phyloP scores from a whole-genome alignment of 2,888 invertebrate species.

The Phaedon cochleariae region DNA sequence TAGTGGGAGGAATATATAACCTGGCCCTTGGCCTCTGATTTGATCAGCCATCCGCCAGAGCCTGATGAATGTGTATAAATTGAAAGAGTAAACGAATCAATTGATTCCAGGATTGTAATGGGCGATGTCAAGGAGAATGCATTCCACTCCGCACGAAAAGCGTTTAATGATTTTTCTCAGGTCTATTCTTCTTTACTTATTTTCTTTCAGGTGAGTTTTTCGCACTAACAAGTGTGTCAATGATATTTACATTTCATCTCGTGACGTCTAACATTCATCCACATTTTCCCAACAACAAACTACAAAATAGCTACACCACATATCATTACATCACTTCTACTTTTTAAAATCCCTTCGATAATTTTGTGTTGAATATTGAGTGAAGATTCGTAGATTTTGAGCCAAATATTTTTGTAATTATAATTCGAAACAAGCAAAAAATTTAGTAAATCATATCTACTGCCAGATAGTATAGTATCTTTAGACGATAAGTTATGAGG shows the following conservation, averaged over 20 bases:
- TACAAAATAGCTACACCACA: too few species aligned
- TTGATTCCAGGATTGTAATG: constrained; percentile 58
- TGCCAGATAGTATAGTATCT: too few species aligned
- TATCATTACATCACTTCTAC: too few species aligned
- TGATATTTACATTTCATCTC: constrained; percentile 4
- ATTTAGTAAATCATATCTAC: too few species aligned
- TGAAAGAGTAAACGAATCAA: constrained; percentile 23
- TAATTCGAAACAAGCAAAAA: too few species aligned
- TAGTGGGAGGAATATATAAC: neutral
- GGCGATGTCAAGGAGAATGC: constrained; percentile 68
- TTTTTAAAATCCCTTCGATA: too few species aligned
- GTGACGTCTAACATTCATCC: constrained; percentile 9
- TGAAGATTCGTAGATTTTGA: too few species aligned
- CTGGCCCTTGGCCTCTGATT: neutral
- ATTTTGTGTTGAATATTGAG: too few species aligned
- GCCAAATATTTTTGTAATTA: too few species aligned
- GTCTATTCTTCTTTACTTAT: constrained; percentile 41
- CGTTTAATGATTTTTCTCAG: constrained; percentile 60
- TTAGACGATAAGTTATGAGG: too few species aligned
- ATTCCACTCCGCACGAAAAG: constrained; percentile 69
- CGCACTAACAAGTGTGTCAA: constrained; percentile 14
- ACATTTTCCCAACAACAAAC: neutral
- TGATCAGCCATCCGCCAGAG: neutral
- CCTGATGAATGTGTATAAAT: constrained; percentile 9
- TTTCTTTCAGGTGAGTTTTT: constrained; percentile 50